Base-by-base conservation (phyloP, 2,113 vertebrate species). In the Datnioides undecimradiatus region DNA sequence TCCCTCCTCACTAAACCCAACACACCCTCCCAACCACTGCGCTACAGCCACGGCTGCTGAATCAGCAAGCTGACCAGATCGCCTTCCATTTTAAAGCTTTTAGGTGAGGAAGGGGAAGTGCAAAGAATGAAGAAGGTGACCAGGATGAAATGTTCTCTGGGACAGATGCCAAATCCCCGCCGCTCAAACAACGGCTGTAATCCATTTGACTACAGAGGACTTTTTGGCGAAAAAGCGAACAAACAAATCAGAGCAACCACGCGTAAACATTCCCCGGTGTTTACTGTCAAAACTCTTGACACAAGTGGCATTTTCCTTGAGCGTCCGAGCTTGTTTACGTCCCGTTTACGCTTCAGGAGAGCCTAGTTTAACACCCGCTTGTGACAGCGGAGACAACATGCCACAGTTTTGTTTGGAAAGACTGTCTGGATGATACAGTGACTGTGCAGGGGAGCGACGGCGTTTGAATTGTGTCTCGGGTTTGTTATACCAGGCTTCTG, bases 211-310 rank as follows among this genome's bases (percentile, higher is more conserved):
- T 10, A 12, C 1, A 58, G 54, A 58, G 45, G 58, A 68, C 1
- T 40, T 40, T 58, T 40, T 58, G 63, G 63, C 17, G 13, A 63
- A 69, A 69, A 87, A 60, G 67, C 13, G 79, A 80, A 70, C 72
- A 63, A 82, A 80, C 69, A 83, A 75, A 87, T 81, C 74, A 36
- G 64, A 45, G 63, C 78, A 67, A 63, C 78, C 69, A 58, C 21
- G 52, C 48, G 76, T 76, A 79, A 76, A 87, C 65, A 62, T 74
- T 69, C 64, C 72, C 40, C 1, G 6, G 59, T 83, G 84, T 83
- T 85, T 87, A 83, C 84, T 73, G 79, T 78, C 75, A 74, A 69
- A 80, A 78, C 89, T 63, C 80, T 87, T 43, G 49, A 82, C 77
- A 84, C 71, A 51, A 84, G 83, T 80, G 80, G 70, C 58, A 12